These are phyloP conservation scores for Lycophotia porphyrea DNA, from an alignment of 2,888 invertebrate genomes.

Conservation along the genomic window DNA sequence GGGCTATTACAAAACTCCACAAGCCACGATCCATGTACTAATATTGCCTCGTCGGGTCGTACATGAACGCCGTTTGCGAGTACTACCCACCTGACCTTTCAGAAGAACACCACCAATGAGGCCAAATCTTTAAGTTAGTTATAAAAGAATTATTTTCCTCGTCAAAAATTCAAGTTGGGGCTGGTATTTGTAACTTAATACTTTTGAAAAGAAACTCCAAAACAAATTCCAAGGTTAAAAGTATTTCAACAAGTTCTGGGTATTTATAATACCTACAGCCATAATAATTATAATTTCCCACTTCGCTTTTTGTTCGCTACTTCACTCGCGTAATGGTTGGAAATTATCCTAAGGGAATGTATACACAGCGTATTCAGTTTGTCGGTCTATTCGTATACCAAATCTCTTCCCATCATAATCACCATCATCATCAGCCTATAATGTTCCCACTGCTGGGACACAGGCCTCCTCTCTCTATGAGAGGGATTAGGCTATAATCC, in stretches of 20 bases:
- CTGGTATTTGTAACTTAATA: constrained; percentile 35
- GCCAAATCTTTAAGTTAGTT: background rate
- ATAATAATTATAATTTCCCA: background rate
- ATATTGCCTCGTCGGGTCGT: background rate
- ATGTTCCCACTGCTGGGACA: too few relatives aligned
- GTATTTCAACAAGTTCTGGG: constrained; percentile 27
- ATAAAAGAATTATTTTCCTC: constrained; percentile 29
- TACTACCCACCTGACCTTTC: background rate
- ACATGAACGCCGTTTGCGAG: background rate
- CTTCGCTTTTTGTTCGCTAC: background rate
- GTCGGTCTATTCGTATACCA: background rate
- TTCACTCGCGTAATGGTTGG: background rate
- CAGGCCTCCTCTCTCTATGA: too few relatives aligned
- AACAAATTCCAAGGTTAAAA: constrained; percentile 31
- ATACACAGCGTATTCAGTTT: background rate
- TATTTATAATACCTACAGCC: background rate
- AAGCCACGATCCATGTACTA: too few relatives aligned
- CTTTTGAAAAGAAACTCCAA: constrained; percentile 36
- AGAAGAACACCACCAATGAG: background rate
- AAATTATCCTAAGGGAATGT: background rate
- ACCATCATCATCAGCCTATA: too few relatives aligned
- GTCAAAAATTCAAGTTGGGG: constrained; percentile 12
- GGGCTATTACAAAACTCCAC: too few relatives aligned
- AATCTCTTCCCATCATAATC: background rate
- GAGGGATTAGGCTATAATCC: too few relatives aligned